A percentile compares a stretch with the other conserved stretches of the same genome.
These are phyloP conservation scores for Heliconius cydno DNA, from an alignment of 2,888 invertebrate genomes.

Conservation along the genomic window DNA sequence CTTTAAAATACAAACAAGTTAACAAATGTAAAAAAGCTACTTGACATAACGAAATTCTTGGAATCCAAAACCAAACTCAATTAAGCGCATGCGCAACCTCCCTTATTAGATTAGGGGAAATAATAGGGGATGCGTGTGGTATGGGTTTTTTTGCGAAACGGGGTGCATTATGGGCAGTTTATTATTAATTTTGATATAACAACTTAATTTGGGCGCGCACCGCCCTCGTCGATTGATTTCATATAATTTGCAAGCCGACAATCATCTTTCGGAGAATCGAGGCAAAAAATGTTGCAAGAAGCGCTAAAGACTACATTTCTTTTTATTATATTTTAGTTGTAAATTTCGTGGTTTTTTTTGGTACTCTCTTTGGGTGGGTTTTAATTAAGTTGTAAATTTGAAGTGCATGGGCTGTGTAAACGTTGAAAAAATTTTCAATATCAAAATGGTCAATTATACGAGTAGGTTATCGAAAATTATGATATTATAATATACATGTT, in stretches of 20 bases:
- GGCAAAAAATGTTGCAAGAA: constrained; percentile 60
- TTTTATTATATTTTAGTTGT: constrained; percentile 33
- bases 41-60: constrained; percentile 52
- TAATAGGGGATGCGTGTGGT: constrained; percentile 78
- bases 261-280: constrained; percentile 63
- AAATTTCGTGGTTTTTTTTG: constrained; percentile 29
- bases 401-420: constrained; percentile 3
- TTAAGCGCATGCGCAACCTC: constrained; percentile 62
- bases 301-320: constrained; percentile 42
- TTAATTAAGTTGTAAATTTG: constrained; percentile 41
- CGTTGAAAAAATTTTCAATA: background rate
- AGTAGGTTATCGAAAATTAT: background rate
- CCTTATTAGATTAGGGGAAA: constrained; percentile 71
- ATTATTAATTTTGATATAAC: constrained; percentile 74
- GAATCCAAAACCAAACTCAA: constrained; percentile 59
- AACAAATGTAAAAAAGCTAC: constrained; percentile 40
- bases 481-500: background rate
- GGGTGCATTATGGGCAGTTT: constrained; percentile 68
- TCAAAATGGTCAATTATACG: background rate
- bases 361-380: constrained; percentile 39
- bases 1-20: constrained; percentile 44
- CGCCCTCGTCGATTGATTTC: constrained; percentile 79
- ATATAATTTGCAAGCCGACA: constrained; percentile 76
- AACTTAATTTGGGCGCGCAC: constrained; percentile 79
- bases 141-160: constrained; percentile 67